Conservation (phyloP, 2,888 invertebrate species). For the Xanthorhoe designata region DNA sequence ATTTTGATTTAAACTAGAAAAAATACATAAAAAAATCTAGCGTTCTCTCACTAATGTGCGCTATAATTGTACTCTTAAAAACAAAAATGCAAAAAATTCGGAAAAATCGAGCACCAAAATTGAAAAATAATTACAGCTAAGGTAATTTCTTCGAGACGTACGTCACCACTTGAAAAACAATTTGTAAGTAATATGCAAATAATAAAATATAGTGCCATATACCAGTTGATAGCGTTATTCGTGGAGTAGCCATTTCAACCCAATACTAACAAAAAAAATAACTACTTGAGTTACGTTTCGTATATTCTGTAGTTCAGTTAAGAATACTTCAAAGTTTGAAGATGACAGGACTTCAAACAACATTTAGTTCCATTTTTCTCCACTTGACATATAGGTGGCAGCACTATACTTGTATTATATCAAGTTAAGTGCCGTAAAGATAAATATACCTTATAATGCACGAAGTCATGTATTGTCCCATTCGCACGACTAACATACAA, state of each 20-base stretch:
- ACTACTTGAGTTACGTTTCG: too few species aligned
- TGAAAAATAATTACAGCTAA: conserved; percentile 1
- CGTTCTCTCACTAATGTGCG: conserved; percentile 55
- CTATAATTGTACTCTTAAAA: conserved; percentile 48
- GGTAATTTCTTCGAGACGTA: not conserved
- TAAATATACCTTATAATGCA: conserved; percentile 7
- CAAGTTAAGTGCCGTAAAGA: not conserved
- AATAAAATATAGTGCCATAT: too few species aligned
- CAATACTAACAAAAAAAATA: too few species aligned
- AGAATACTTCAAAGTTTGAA: too few species aligned
- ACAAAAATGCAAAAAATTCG: conserved; percentile 53
- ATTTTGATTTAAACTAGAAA: conserved; percentile 47
- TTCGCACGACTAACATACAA: conserved; percentile 14
- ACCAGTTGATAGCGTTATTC: too few species aligned
- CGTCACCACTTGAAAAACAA: not conserved
- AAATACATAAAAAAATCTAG: conserved; percentile 52
- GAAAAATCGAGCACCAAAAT: conserved; percentile 52
- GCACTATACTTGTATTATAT: too few species aligned
- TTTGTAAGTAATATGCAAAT: too few species aligned
- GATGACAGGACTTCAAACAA: too few species aligned
- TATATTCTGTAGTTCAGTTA: too few species aligned
- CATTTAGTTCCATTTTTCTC: too few species aligned
- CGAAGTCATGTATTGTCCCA: conserved; percentile 45
- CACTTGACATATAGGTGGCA: too few species aligned
- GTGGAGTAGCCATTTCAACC: too few species aligned